Evolutionary conservation across 2,888 invertebrate species (phyloP).

Genomic region (Eupithecia pulchellata): DNA sequence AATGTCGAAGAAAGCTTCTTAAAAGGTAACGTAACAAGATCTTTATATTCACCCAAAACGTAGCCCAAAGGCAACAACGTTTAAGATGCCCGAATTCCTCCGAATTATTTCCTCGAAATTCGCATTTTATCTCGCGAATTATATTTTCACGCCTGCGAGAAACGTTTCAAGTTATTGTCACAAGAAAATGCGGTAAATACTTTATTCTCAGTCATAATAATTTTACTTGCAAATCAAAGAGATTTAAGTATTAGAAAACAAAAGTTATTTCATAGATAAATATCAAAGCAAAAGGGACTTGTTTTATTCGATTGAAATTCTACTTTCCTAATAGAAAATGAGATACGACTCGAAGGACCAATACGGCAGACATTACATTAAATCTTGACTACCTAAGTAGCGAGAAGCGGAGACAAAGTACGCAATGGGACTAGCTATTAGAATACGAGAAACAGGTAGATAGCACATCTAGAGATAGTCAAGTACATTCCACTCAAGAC

Average conservation of each 20-base stretch:
- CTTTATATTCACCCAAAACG: conserved; percentile 30
- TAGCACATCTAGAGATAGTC: conserved; percentile 7
- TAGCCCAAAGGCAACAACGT: conserved; percentile 32
- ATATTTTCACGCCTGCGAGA: not conserved
- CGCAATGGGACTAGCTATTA: not conserved
- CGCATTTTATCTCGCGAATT: conserved; percentile 12
- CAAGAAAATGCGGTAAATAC: conserved; percentile 1
- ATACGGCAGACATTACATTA: not conserved
- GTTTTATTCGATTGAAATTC: not conserved
- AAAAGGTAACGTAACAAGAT: not conserved
- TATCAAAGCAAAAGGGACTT: not conserved
- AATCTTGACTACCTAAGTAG: conserved; percentile 11
- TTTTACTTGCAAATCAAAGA: not conserved
- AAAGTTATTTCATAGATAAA: not conserved
- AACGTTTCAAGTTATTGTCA: not conserved
- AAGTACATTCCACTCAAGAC: conserved; percentile 18
- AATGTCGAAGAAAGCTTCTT: not conserved
- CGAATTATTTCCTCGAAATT: conserved; percentile 14
- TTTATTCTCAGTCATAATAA: not conserved
- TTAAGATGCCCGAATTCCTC: conserved; percentile 21
- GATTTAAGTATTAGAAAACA: not conserved
- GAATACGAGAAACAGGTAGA: conserved; percentile 10
- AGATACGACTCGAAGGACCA: not conserved
- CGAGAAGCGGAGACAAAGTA: not conserved
- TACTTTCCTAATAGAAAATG: not conserved